Evolutionary conservation across 1,140 invertebrate genomes (phyloP).

Genomic region (Aradophagus sp.): DNA sequence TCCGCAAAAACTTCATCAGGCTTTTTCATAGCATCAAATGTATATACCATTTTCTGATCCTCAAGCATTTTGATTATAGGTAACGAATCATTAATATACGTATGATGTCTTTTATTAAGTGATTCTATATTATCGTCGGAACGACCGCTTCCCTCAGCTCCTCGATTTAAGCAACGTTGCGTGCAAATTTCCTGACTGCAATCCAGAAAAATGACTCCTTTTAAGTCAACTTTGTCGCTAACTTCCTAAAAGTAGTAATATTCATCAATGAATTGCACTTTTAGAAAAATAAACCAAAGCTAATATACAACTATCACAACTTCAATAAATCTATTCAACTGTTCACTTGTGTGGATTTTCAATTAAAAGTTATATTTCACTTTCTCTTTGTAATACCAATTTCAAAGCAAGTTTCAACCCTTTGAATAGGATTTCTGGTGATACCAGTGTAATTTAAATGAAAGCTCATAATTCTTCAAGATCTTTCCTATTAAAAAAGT

Average conservation of each 20-base stretch:
- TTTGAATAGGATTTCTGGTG: too few species aligned
- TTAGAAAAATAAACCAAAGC: too few species aligned
- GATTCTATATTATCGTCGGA: conserved; percentile 96
- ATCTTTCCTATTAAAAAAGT: too few species aligned
- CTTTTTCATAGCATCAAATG: conserved; percentile 82
- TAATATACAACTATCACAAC: too few species aligned
- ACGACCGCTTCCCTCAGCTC: conserved; percentile 91
- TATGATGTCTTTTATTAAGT: conserved; percentile 91
- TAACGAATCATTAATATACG: conserved; percentile 92
- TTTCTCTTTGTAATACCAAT: too few species aligned
- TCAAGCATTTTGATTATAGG: conserved; percentile 95
- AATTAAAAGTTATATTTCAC: too few species aligned
- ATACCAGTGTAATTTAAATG: background rate
- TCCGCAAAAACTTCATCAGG: conserved; percentile 83
- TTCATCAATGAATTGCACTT: too few species aligned
- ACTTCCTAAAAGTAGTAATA: conserved; percentile 85
- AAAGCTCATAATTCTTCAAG: too few species aligned
- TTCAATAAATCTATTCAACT: too few species aligned
- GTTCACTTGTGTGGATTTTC: too few species aligned
- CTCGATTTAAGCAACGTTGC: conserved; percentile 88
- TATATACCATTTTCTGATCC: conserved; percentile 82
- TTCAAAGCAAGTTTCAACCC: too few species aligned
- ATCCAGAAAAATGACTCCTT: conserved; percentile 95
- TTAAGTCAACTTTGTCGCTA: conserved; percentile 87
- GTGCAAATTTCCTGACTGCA: conserved; percentile 90